Conservation (phyloP, 2,797 vertebrate species). For the Sebastes variabilis region DNA sequence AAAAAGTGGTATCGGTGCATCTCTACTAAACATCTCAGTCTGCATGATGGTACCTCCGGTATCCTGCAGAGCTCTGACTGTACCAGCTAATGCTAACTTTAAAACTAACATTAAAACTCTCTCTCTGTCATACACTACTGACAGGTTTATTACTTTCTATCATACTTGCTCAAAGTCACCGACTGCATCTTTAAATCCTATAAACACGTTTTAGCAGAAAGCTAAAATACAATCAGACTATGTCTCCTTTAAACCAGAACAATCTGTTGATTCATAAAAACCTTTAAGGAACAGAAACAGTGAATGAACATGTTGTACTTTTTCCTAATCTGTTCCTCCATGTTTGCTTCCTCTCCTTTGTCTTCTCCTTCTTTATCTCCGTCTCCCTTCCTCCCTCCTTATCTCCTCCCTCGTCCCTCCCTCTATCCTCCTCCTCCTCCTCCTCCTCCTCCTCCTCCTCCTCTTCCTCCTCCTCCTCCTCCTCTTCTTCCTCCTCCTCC, state of each 20-base stretch:
- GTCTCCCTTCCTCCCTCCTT: neutral
- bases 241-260: too few relatives aligned
- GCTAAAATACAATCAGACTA: too few relatives aligned
- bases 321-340: neutral
- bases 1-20: too few relatives aligned
- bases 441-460: neutral
- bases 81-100: neutral
- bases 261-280: too few relatives aligned
- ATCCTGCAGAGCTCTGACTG: too few relatives aligned
- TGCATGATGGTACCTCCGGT: too few relatives aligned
- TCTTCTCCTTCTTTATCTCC: conserved; percentile 6
- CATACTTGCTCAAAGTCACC: too few relatives aligned
- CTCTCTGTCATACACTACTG: neutral
- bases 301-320: neutral
- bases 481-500: conserved; percentile 4
- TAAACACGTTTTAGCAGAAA: too few relatives aligned
- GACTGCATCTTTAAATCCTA: too few relatives aligned
- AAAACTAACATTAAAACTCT: neutral
- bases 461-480: neutral
- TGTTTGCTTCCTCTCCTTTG: conserved; percentile 4
- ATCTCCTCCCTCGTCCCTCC: neutral
- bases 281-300: too few relatives aligned
- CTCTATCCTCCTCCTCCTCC: neutral
- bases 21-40: too few relatives aligned
- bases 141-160: too few relatives aligned